These are phyloP conservation scores for Campoletis sonorensis DNA, from an alignment of 1,140 invertebrate genomes.

Conservation along the genomic window DNA sequence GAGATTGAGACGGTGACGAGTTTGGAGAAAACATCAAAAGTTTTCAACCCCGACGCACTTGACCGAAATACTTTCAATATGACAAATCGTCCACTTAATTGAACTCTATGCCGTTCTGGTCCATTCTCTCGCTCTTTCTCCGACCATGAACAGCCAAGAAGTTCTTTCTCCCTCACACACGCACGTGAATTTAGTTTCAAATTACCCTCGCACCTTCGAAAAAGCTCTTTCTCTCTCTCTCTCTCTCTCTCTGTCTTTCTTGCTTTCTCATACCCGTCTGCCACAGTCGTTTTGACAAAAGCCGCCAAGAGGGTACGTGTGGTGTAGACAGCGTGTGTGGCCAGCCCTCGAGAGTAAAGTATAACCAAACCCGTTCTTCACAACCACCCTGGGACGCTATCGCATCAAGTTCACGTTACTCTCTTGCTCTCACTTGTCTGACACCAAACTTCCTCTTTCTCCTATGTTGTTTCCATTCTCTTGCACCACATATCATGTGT, in stretches of 20 bases:
- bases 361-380: background rate
- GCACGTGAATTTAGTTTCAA: background rate
- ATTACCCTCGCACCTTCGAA: background rate
- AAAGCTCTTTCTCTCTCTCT: background rate
- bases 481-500: background rate
- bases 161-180: background rate
- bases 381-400: constrained; percentile 19
- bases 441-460: background rate
- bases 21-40: background rate
- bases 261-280: background rate
- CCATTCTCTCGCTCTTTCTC: background rate
- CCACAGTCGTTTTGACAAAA: constrained; percentile 3
- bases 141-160: background rate
- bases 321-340: background rate
- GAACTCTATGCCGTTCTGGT: background rate
- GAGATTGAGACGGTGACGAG: background rate
- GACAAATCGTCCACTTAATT: background rate
- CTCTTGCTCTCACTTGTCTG: constrained; percentile 14
- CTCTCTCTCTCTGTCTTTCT: background rate
- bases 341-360: constrained; percentile 1
- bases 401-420: constrained; percentile 16
- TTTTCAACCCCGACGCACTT: background rate
- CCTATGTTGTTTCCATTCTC: background rate
- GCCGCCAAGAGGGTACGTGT: background rate
- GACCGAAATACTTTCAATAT: background rate